These are phyloP conservation scores for Melieria crassipennis DNA, from an alignment of 2,888 invertebrate genomes.

Conservation along the genomic window DNA sequence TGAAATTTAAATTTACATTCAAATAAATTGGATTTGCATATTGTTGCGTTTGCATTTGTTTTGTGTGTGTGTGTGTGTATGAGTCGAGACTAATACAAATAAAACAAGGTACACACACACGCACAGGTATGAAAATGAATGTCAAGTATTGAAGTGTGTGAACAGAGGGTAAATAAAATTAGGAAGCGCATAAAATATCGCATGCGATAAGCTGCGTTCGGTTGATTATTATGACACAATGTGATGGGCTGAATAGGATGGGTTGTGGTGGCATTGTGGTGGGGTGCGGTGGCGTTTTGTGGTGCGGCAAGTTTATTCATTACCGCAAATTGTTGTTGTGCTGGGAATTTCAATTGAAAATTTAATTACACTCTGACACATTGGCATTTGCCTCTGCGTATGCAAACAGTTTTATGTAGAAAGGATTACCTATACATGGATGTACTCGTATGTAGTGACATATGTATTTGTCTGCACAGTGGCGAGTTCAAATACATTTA, in stretches of 20 bases:
- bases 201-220: too few relatives aligned
- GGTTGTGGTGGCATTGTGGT: neutral
- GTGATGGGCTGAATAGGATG: neutral
- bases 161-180: too few relatives aligned
- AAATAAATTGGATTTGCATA: slow-evolving; percentile 26
- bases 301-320: neutral
- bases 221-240: too few relatives aligned
- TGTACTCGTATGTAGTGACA: neutral
- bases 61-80: too few relatives aligned
- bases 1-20: slow-evolving; percentile 15
- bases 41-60: neutral
- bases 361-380: slow-evolving; percentile 6
- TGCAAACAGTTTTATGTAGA: neutral
- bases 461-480: slow-evolving; percentile 4
- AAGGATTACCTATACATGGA: neutral
- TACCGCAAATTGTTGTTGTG: neutral
- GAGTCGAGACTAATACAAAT: too few relatives aligned
- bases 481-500: slow-evolving; percentile 1
- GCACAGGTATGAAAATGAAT: too few relatives aligned
- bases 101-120: too few relatives aligned
- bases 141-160: too few relatives aligned
- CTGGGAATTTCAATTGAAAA: slow-evolving; percentile 1
- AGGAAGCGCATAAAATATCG: too few relatives aligned
- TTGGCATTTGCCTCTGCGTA: neutral
- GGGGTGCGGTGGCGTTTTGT: neutral